These are phyloP conservation scores for Drosophila formosana DNA, from an alignment of 2,888 invertebrate species.

Conservation along the genomic window DNA sequence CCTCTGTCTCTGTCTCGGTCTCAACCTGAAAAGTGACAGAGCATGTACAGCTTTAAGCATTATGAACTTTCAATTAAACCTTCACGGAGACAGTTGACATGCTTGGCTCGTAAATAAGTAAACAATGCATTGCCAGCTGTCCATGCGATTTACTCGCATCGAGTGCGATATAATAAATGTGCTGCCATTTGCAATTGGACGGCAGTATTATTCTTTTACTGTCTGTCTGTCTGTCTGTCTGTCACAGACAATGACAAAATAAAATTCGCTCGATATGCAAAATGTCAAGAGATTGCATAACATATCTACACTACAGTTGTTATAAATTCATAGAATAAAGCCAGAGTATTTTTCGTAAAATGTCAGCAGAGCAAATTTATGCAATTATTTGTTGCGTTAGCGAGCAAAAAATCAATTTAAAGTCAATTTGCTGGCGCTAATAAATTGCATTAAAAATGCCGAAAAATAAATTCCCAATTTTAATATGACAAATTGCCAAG, in stretches of 20 bases:
- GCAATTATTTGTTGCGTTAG: slow-evolving; percentile 11
- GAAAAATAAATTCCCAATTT: slow-evolving; percentile 61
- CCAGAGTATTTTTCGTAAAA: slow-evolving; percentile 9
- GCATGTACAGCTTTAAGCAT: slow-evolving; percentile 30
- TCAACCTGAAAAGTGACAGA: background rate
- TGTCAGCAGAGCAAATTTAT: slow-evolving; percentile 45
- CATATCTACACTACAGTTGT: slow-evolving; percentile 12
- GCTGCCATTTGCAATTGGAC: slow-evolving; percentile 70
- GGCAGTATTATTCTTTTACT: slow-evolving; percentile 16
- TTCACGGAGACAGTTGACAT: slow-evolving; percentile 32
- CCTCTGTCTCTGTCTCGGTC: background rate
- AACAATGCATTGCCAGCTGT: slow-evolving; percentile 41
- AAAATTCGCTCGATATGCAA: slow-evolving; percentile 59
- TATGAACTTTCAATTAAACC: slow-evolving; percentile 55
- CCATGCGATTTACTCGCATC: slow-evolving; percentile 14
- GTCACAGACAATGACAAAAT: slow-evolving; percentile 46
- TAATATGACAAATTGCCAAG: slow-evolving; percentile 54
- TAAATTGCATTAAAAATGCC: slow-evolving; percentile 75
- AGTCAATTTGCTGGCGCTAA: slow-evolving; percentile 72
- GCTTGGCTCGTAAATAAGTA: slow-evolving; percentile 51
- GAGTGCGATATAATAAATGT: slow-evolving; percentile 65
- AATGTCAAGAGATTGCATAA: slow-evolving; percentile 66
- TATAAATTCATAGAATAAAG: slow-evolving; percentile 6
- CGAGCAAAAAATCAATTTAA: slow-evolving; percentile 68
- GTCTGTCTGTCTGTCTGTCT: slow-evolving; percentile 16